Conservation (phyloP, 37 sponge, comb jelly and placozoan genomes). For the Beroe forskalii region DNA sequence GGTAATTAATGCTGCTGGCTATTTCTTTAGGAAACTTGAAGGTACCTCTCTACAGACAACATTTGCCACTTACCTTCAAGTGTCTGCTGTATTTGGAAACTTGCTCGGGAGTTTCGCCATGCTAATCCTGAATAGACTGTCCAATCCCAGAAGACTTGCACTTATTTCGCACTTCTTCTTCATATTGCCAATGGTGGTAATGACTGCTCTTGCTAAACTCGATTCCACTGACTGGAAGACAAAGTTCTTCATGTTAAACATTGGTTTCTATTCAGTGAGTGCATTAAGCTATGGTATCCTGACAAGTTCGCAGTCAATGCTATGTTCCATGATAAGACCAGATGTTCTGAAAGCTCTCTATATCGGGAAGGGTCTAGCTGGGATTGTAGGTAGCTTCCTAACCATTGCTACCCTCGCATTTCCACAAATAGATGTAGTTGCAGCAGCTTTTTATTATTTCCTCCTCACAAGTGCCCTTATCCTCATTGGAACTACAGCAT, state of each 20-base stretch:
- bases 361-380: constrained; percentile 7
- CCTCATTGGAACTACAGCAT: background rate
- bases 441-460: constrained; percentile 29
- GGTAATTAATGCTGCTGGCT: background rate
- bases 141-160: background rate
- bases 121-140: background rate
- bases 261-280: background rate
- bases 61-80: background rate
- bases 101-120: background rate
- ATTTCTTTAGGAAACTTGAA: background rate
- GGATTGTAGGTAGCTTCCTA: background rate
- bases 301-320: background rate
- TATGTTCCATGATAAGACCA: constrained; percentile 22
- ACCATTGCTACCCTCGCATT: background rate
- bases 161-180: background rate
- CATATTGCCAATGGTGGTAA: background rate
- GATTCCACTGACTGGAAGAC: background rate
- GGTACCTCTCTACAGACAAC: background rate
- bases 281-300: background rate
- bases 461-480: background rate
- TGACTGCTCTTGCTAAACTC: constrained; percentile 31
- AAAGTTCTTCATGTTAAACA: background rate
- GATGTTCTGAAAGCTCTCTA: background rate
- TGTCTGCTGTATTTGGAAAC: constrained; percentile 8
- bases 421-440: constrained; percentile 3